phyloP scores from a whole-genome alignment of 2,888 invertebrate genomes.

The Metopia argyrocephala region DNA sequence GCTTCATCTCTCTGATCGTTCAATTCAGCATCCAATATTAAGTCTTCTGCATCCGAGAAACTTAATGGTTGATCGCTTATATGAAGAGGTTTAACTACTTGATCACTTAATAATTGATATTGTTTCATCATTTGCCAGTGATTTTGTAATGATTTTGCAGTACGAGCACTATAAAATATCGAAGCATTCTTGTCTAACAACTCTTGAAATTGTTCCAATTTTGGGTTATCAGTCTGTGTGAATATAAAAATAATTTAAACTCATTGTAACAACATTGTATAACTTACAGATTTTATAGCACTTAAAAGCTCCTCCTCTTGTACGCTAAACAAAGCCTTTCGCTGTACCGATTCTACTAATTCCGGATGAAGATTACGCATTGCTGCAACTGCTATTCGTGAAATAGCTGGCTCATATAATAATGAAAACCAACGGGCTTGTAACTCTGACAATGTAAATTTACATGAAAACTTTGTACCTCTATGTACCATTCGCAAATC shows the following conservation, averaged over 20 bases:
- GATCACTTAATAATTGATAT: slow-evolving; percentile 94
- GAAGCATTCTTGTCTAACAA: slow-evolving; percentile 90
- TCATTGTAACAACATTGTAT: slow-evolving; percentile 45
- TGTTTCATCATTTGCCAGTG: slow-evolving; percentile 97
- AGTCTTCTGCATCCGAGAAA: slow-evolving; percentile 96
- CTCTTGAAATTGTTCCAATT: slow-evolving; percentile 89
- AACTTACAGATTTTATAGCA: slow-evolving; percentile 86
- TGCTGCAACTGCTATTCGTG: slow-evolving; percentile 92
- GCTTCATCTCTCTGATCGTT: slow-evolving; percentile 88
- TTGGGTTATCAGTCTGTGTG: slow-evolving; percentile 84
- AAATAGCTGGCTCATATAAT: slow-evolving; percentile 95
- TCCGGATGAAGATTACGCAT: slow-evolving; percentile 97
- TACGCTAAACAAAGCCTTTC: slow-evolving; percentile 92
- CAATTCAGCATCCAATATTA: slow-evolving; percentile 90
- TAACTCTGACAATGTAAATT: slow-evolving; percentile 94
- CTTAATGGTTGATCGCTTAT: slow-evolving; percentile 83
- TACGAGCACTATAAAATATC: slow-evolving; percentile 92
- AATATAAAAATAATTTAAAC: slow-evolving; percentile 64
- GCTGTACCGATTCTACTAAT: slow-evolving; percentile 90
- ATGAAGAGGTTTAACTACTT: slow-evolving; percentile 84
- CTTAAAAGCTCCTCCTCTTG: slow-evolving; percentile 93
- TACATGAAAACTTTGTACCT: slow-evolving; percentile 96
- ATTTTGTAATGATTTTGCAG: slow-evolving; percentile 88
- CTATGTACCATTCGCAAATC: slow-evolving; percentile 90
- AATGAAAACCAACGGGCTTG: slow-evolving; percentile 98